These are phyloP conservation scores for Grammomys surdaster DNA, from an alignment of 2,113 vertebrate genomes.

Conservation along the genomic window DNA sequence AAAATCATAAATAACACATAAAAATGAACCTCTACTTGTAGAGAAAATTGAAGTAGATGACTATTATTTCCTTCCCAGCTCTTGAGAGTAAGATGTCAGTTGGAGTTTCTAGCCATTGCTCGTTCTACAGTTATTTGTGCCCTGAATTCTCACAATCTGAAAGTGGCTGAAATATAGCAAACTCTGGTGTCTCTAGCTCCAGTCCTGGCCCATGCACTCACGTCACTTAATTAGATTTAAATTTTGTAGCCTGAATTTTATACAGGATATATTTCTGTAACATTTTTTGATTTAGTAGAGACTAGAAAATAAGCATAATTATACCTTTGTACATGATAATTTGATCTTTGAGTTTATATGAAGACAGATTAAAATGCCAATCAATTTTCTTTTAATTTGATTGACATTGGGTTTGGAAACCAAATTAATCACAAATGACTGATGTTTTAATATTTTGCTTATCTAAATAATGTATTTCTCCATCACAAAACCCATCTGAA, in stretches of 20 bases:
- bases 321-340: not conserved
- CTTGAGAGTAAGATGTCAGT: not conserved
- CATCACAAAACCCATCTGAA: not conserved
- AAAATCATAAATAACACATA: not conserved
- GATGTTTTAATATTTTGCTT: slow-evolving; percentile 50
- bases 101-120: not conserved
- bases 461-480: slow-evolving; percentile 13
- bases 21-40: not conserved
- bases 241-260: not conserved
- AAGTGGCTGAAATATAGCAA: not conserved
- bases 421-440: not conserved
- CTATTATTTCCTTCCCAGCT: not conserved
- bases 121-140: not conserved
- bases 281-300: not conserved
- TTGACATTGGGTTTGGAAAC: not conserved
- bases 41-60: not conserved
- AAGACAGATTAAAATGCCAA: slow-evolving; percentile 37
- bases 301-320: not conserved
- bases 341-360: not conserved
- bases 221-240: not conserved
- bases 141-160: not conserved
- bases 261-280: not conserved
- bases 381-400: not conserved
- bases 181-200: not conserved
- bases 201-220: not conserved